Evolutionary conservation across 1,140 invertebrate genomes (phyloP).

Genomic region (Hyles euphorbiae): DNA sequence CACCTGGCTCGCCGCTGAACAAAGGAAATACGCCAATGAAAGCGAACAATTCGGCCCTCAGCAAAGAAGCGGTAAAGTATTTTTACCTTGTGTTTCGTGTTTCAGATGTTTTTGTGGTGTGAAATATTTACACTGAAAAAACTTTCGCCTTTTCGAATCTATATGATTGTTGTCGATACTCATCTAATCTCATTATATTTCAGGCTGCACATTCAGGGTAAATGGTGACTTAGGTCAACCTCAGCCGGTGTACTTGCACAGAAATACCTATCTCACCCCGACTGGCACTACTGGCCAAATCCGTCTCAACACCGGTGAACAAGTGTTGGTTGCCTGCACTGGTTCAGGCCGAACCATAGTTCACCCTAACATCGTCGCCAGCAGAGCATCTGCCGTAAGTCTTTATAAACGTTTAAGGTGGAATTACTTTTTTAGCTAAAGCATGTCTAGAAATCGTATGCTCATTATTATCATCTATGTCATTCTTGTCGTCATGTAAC

Average conservation of each 20-base stretch:
- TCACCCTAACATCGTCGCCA: constrained; percentile 38
- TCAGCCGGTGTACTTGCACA: constrained; percentile 50
- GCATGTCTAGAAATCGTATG: too few relatives aligned
- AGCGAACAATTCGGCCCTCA: constrained; percentile 10
- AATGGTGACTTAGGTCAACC: constrained; percentile 63
- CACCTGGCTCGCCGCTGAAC: constrained; percentile 43
- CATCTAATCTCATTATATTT: background rate
- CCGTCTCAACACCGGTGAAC: constrained; percentile 35
- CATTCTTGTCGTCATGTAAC: too few relatives aligned
- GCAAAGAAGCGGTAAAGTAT: constrained; percentile 38
- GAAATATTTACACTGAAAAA: too few relatives aligned
- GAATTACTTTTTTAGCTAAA: too few relatives aligned
- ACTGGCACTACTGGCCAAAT: constrained; percentile 44
- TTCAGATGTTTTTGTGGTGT: too few relatives aligned
- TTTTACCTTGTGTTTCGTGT: background rate
- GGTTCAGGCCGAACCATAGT: constrained; percentile 37
- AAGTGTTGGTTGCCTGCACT: constrained; percentile 45
- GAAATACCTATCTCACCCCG: constrained; percentile 33
- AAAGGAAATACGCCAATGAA: constrained; percentile 37
- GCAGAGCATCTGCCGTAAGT: constrained; percentile 42
- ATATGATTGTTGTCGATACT: too few relatives aligned
- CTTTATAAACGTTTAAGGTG: background rate
- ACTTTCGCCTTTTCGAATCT: too few relatives aligned
- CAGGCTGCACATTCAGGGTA: constrained; percentile 50
- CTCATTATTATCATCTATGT: too few relatives aligned